Evolutionary conservation across 2,797 vertebrate genomes (phyloP).

Genomic region (Bothrops alternatus): DNA sequence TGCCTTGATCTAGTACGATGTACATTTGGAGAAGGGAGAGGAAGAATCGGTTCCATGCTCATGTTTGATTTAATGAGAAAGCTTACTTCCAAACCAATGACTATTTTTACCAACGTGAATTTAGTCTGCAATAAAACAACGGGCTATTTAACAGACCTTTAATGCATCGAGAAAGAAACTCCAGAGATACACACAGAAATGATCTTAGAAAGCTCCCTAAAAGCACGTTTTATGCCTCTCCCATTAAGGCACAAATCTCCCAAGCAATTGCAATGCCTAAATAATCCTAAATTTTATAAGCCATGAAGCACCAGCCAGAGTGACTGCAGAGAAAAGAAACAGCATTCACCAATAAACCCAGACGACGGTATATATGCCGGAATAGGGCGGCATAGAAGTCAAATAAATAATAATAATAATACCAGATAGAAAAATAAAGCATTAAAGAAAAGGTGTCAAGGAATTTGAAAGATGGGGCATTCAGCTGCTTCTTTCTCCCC

Average conservation of each 20-base stretch:
- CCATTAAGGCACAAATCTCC: neutral
- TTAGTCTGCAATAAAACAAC: constrained; percentile 23
- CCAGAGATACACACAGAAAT: neutral
- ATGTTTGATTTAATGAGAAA: neutral
- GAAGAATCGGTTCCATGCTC: neutral
- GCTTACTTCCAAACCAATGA: constrained; percentile 16
- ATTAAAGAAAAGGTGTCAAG: neutral
- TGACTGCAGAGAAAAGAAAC: neutral
- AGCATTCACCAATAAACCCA: neutral
- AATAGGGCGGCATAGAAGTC: too few relatives aligned
- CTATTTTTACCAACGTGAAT: constrained; percentile 6
- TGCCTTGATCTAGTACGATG: neutral
- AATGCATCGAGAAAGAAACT: constrained; percentile 9
- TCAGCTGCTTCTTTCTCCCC: neutral
- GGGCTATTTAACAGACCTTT: constrained; percentile 10
- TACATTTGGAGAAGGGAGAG: constrained; percentile 9
- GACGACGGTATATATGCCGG: neutral
- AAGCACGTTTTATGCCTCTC: neutral
- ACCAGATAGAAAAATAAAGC: constrained; percentile 18
- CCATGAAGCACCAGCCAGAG: neutral
- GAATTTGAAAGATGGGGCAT: neutral
- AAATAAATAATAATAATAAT: too few relatives aligned
- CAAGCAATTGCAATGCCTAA: neutral
- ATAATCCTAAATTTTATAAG: neutral
- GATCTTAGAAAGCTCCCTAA: neutral